Evolutionary conservation across 1,140 invertebrate genomes (phyloP).

Genomic region (Pseudomyrmex cubaensis): DNA sequence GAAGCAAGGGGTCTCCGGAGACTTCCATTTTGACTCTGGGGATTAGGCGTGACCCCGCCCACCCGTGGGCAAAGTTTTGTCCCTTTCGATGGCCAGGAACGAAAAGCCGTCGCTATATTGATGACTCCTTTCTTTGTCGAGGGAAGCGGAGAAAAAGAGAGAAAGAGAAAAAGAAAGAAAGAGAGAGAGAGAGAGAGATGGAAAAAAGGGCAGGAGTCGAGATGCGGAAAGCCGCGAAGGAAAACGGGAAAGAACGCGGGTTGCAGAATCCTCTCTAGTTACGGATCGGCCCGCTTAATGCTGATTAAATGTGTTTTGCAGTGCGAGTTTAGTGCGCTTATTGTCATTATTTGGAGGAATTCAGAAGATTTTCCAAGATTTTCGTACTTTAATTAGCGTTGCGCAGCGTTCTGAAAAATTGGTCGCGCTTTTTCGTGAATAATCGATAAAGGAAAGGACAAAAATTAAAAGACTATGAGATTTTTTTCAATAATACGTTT

Average conservation of each 20-base stretch:
- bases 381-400: slow-evolving; percentile 16
- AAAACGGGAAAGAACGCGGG: slow-evolving; percentile 26
- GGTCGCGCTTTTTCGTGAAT: background rate
- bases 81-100: slow-evolving; percentile 78
- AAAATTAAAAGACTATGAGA: background rate
- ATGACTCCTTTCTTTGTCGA: slow-evolving; percentile 80
- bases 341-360: slow-evolving; percentile 31
- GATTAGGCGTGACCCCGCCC: slow-evolving; percentile 85
- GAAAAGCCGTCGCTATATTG: slow-evolving; percentile 83
- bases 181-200: background rate
- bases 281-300: slow-evolving; percentile 20
- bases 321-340: slow-evolving; percentile 23
- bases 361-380: background rate
- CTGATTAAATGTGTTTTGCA: slow-evolving; percentile 3
- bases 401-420: background rate
- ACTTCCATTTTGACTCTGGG: slow-evolving; percentile 86
- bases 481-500: background rate
- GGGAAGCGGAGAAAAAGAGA: slow-evolving; percentile 47
- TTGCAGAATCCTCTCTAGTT: slow-evolving; percentile 31
- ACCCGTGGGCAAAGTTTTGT: slow-evolving; percentile 82
- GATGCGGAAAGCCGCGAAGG: slow-evolving; percentile 34
- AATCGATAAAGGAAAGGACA: background rate
- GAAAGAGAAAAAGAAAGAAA: slow-evolving; percentile 19
- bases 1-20: slow-evolving; percentile 79
- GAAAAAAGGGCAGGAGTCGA: slow-evolving; percentile 3